phyloP scores from a whole-genome alignment of 1,140 invertebrate genomes.

The Aphidius gifuensis region DNA sequence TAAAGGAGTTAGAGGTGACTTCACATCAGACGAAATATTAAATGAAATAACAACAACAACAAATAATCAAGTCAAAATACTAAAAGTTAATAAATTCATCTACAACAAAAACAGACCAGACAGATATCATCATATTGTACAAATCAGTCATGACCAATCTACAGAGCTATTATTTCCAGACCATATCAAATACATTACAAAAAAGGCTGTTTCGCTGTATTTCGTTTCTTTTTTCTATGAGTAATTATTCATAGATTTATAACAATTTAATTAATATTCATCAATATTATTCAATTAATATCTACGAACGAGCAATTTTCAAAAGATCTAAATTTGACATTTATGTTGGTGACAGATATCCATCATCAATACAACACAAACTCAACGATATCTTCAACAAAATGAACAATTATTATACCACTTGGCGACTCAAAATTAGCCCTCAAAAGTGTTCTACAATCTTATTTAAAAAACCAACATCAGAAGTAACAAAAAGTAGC shows the following conservation, averaged over 20 bases:
- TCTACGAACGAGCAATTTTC: slow-evolving; percentile 19
- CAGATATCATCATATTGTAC: neutral
- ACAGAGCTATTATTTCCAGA: slow-evolving; percentile 4
- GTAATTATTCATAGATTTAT: neutral
- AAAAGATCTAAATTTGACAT: slow-evolving; percentile 11
- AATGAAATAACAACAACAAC: neutral
- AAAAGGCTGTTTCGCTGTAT: slow-evolving; percentile 23
- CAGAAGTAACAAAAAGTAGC: too few relatives aligned
- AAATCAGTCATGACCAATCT: neutral
- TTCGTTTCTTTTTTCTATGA: neutral
- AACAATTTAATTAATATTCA: slow-evolving; percentile 20
- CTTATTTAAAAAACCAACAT: too few relatives aligned
- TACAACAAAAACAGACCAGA: neutral
- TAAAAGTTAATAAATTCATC: neutral
- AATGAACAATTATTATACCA: slow-evolving; percentile 13
- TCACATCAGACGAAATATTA: neutral
- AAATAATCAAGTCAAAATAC: neutral
- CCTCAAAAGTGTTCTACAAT: slow-evolving; percentile 19
- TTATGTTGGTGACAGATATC: slow-evolving; percentile 17
- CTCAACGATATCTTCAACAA: slow-evolving; percentile 13
- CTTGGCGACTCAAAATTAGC: slow-evolving; percentile 21
- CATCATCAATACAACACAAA: neutral
- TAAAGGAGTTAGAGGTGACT: slow-evolving; percentile 6
- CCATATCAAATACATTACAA: slow-evolving; percentile 18
- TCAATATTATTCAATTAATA: slow-evolving; percentile 19